Percentiles rank a stretch among this genome's conserved stretches.
Conservation (phyloP, 2,797 vertebrate genomes). For the Prunella strophiata region DNA sequence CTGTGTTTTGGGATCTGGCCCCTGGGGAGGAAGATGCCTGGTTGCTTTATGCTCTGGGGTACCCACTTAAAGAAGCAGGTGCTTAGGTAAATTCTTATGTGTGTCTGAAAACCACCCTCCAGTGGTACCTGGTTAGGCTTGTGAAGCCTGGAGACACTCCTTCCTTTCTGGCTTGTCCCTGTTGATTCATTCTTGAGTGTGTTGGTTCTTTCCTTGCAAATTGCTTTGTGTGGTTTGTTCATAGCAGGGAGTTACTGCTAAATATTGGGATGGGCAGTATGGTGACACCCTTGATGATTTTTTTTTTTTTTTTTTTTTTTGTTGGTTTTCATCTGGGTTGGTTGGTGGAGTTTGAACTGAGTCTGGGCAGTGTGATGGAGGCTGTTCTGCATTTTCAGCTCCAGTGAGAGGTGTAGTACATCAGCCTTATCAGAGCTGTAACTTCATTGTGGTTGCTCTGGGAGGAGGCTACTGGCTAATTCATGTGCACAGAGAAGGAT, state of each 20-base stretch:
- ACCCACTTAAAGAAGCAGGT: neutral
- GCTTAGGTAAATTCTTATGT: neutral
- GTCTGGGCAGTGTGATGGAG: neutral
- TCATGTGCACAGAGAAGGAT: neutral
- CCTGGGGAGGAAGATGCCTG: neutral
- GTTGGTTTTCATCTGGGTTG: neutral
- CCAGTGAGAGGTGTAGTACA: neutral
- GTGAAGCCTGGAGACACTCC: neutral
- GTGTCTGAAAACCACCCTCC: neutral
- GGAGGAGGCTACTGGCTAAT: neutral
- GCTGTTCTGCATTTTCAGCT: neutral
- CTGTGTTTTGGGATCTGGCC: neutral
- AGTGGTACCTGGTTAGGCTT: neutral
- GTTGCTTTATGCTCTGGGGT: neutral
- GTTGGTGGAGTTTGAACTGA: neutral
- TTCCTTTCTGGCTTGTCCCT: neutral
- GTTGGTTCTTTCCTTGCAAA: neutral
- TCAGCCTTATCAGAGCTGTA: neutral
- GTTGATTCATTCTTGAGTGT: neutral
- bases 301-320: no score
- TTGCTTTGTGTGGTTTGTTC: neutral
- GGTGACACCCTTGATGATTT: neutral
- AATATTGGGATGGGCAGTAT: neutral
- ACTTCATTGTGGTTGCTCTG: conserved; percentile 22
- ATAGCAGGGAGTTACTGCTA: neutral